Evolutionary conservation across 1,140 invertebrate species (phyloP), one percentile per base, ranked within the genome.

Genomic region (Neomicropteryx cornuta): DNA sequence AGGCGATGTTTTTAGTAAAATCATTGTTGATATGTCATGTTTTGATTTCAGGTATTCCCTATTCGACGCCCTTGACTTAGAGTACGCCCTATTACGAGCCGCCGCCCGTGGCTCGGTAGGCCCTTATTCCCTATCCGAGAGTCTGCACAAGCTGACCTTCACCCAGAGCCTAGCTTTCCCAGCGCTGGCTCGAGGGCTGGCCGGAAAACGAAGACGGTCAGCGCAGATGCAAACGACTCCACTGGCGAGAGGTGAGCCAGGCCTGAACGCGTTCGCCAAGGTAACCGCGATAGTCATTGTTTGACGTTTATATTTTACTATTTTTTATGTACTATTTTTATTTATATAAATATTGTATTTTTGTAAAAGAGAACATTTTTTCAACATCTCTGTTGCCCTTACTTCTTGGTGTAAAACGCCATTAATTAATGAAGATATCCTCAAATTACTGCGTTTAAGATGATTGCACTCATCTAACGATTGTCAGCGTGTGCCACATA

Each of bases 131-230:
- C 51, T 82, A 1, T 80, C 77, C 27, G 79, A 80, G 51, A 81
- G 78, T 24, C 56, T 83, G 28, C 79, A 82, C 53, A 82, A 82
- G 56, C 59, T 84, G 42, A 83, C 80, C 11, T 83, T 84, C 50
- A 83, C 80, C 1, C 79, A 82, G 60, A 80, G 76, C 42, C 49
- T 83, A 35, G 80, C 80, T 2, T 83, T 83, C 53, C 80, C 80
- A 2, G 80, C 77, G 2, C 53, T 84, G 21, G 80, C 79, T 0
- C 66, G 80, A 10, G 79, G 79, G 5, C 52, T 81, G 10, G 77
- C 77, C 4, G 72, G 71, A 21, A 81, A 82, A 51, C 66, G 78
- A 28, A 67, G 73, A 17, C 50, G 70, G 33, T 68, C 75, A 29
- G 65, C 71, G 4, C 60, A 70, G 22, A 64, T 70, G 33, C 58